These are phyloP conservation scores for Leptopilina drosophilae DNA, from an alignment of 2,888 invertebrate genomes.

Conservation along the genomic window DNA sequence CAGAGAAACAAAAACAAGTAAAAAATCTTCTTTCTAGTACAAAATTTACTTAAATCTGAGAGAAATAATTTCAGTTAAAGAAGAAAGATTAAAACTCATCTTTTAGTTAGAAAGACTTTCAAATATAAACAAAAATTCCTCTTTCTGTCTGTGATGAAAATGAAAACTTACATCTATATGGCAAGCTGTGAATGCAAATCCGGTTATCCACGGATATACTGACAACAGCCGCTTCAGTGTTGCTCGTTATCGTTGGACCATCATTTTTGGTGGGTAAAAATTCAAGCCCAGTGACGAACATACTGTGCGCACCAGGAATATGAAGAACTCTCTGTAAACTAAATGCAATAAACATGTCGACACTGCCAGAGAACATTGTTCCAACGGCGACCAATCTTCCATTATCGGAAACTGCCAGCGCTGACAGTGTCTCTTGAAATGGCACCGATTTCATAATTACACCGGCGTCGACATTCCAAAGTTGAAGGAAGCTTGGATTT, in stretches of 20 bases:
- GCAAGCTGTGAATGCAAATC: slow-evolving; percentile 92
- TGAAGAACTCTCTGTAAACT: slow-evolving; percentile 93
- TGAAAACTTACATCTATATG: slow-evolving; percentile 84
- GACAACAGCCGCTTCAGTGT: slow-evolving; percentile 91
- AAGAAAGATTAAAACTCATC: too few species aligned
- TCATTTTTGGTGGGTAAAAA: slow-evolving; percentile 89
- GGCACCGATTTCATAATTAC: slow-evolving; percentile 79
- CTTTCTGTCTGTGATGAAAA: neutral
- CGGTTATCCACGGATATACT: slow-evolving; percentile 98
- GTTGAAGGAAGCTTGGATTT: slow-evolving; percentile 86
- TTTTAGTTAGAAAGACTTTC: too few species aligned
- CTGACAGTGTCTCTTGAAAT: slow-evolving; percentile 86
- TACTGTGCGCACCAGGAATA: slow-evolving; percentile 91
- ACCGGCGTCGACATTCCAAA: slow-evolving; percentile 86
- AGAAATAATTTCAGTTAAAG: too few species aligned
- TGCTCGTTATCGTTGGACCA: slow-evolving; percentile 85
- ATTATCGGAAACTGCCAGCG: slow-evolving; percentile 92
- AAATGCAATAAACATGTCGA: slow-evolving; percentile 93
- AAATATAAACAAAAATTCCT: too few species aligned
- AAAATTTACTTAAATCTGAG: too few species aligned
- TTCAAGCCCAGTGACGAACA: slow-evolving; percentile 97
- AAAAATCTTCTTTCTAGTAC: too few species aligned
- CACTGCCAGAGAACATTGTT: slow-evolving; percentile 95
- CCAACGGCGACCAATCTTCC: slow-evolving; percentile 95
- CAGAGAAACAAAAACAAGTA: too few species aligned